These are phyloP conservation scores for Andricus grossulariae DNA, from an alignment of 1,140 invertebrate genomes.

Conservation along the genomic window DNA sequence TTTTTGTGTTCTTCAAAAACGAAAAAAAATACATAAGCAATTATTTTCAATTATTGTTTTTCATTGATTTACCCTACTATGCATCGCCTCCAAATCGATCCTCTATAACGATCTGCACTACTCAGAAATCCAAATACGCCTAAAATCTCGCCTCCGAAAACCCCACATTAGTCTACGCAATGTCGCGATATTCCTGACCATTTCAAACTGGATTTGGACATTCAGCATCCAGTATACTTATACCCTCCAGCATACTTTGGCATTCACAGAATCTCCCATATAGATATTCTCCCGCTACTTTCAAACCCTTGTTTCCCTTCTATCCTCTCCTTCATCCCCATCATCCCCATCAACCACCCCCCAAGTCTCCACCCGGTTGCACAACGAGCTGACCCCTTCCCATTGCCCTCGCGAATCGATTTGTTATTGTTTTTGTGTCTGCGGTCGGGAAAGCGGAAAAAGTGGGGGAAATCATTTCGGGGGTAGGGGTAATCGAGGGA, in stretches of 20 bases:
- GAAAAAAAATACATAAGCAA: background rate
- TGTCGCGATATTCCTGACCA: slow-evolving; percentile 27
- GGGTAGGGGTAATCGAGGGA: slow-evolving; percentile 52
- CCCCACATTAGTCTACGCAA: background rate
- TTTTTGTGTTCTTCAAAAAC: background rate
- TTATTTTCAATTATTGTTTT: background rate
- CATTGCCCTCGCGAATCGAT: slow-evolving; percentile 72
- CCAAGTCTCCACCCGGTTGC: slow-evolving; percentile 35
- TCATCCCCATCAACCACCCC: slow-evolving; percentile 32
- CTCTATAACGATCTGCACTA: background rate
- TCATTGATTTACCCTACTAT: background rate
- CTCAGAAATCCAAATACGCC: background rate
- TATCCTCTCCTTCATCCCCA: slow-evolving; percentile 36
- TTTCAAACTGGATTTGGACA: slow-evolving; percentile 6
- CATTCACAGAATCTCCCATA: slow-evolving; percentile 26
- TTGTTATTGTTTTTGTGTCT: slow-evolving; percentile 76
- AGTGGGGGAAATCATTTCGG: slow-evolving; percentile 50
- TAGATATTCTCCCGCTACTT: slow-evolving; percentile 20
- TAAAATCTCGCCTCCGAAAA: background rate
- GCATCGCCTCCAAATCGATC: background rate
- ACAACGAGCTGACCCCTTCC: slow-evolving; percentile 68
- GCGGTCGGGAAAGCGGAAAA: slow-evolving; percentile 66
- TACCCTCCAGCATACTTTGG: slow-evolving; percentile 28
- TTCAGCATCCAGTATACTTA: slow-evolving; percentile 10
- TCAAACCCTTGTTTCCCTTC: background rate